A percentile compares a stretch with the other conserved stretches of the same genome.
phyloP scores from a whole-genome alignment of 2,797 vertebrate genomes.

The Sebastes cheni region DNA sequence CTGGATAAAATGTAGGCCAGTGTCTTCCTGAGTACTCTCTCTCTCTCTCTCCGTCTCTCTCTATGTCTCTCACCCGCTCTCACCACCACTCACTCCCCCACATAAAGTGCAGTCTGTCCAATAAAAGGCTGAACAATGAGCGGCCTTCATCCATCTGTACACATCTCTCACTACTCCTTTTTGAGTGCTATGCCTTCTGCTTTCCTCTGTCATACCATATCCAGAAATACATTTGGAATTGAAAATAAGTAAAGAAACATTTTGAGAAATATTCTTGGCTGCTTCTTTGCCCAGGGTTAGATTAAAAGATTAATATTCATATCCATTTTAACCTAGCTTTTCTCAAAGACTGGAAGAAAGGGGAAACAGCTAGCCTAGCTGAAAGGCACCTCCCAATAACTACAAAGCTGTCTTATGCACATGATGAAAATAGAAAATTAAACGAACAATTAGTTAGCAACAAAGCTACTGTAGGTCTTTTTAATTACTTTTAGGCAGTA shows the following conservation, averaged over 20 bases:
- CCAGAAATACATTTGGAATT: background rate
- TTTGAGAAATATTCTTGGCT: background rate
- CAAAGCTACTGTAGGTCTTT: background rate
- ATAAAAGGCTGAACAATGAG: conserved; percentile 4
- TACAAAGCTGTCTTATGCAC: no score
- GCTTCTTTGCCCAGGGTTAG: background rate
- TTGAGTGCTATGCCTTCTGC: background rate
- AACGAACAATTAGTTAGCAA: background rate
- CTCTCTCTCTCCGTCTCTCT: background rate
- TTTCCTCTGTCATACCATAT: background rate
- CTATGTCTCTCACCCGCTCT: background rate
- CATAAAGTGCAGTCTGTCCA: background rate
- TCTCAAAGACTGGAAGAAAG: background rate
- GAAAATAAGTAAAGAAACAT: background rate
- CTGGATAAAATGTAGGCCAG: conserved; percentile 13
- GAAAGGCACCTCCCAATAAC: background rate
- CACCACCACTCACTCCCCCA: background rate
- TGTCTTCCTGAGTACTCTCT: background rate
- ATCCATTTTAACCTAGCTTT: background rate
- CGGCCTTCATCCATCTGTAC: background rate
- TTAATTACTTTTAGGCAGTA: background rate
- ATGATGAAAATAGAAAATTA: background rate
- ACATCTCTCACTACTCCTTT: background rate
- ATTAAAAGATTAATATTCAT: background rate
- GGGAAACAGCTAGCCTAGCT: background rate